These are phyloP conservation scores for Bombus fervidus DNA, from an alignment of 1,140 invertebrate species.

Conservation along the genomic window DNA sequence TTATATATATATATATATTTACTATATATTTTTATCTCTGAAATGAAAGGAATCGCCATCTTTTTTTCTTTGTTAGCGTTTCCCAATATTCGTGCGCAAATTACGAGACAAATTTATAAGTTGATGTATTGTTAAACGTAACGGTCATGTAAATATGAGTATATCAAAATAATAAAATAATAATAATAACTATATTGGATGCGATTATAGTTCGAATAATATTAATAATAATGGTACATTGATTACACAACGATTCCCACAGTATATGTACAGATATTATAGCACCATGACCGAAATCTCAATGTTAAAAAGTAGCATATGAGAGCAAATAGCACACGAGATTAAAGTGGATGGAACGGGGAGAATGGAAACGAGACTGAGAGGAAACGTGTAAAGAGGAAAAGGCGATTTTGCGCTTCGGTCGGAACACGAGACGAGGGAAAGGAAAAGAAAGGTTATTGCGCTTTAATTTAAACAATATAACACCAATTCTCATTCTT, in stretches of 20 bases:
- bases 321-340: slow-evolving; percentile 19
- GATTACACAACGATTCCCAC: slow-evolving; percentile 69
- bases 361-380: neutral
- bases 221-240: slow-evolving; percentile 60
- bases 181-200: slow-evolving; percentile 33
- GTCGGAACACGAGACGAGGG: slow-evolving; percentile 47
- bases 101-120: slow-evolving; percentile 1
- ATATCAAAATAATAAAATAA: slow-evolving; percentile 58
- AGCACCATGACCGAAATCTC: slow-evolving; percentile 72
- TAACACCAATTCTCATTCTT: slow-evolving; percentile 40
- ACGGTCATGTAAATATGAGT: slow-evolving; percentile 52
- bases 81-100: slow-evolving; percentile 14
- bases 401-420: slow-evolving; percentile 43
- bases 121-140: slow-evolving; percentile 31
- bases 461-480: slow-evolving; percentile 4
- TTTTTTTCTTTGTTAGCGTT: slow-evolving; percentile 30
- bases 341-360: slow-evolving; percentile 21
- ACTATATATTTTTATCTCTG: slow-evolving; percentile 36
- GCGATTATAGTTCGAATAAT: slow-evolving; percentile 49
- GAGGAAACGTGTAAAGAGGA: neutral
- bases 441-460: slow-evolving; percentile 6
- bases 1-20: slow-evolving; percentile 29
- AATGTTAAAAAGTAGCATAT: slow-evolving; percentile 46
- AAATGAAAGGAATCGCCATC: slow-evolving; percentile 36
- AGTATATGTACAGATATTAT: slow-evolving; percentile 67